Base-by-base conservation (phyloP, 2,888 invertebrate species). In the Iselma pallidipennis region DNA sequence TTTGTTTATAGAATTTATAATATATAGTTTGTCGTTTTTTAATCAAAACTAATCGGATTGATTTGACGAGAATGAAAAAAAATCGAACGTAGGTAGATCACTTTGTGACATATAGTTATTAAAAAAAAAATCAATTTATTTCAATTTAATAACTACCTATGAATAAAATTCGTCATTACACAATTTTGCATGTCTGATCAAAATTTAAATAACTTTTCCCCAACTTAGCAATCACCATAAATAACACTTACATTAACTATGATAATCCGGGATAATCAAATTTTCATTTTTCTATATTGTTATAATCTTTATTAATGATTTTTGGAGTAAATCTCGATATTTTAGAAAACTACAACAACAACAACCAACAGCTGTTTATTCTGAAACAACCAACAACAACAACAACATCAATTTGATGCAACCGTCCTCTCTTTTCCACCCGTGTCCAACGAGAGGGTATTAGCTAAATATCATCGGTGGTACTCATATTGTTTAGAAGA, bases 401-500 rank as follows among this genome's bases (percentile, higher is more conserved):
- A 33, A 33, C 33, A 33, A 33, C 33, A 33, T 2, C 33, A 33
- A 33, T 5, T 14, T 14, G n/a, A 33, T 16, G 12, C 12, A 29
- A 29, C 29, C 29, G 29, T 12, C n/a, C 12, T 29, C 29, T 29
- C 2, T 29, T 29, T 12, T 29, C 29, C 29, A 29, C 29, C 29
- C 29, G 29, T 29, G 12, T 12, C 29, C 37, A 37, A 37, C 37
- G 16, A 16, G 37, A n/a, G 26, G 37, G 37, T 37, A 37, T 37
- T 37, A 37, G 16, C 51, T 48, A 57, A 57, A 57, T 54, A 60
- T 63, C 56, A 54, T 50, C 52, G 54, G 12, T 37, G 57, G 55
- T 58, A 45, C 50, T 51, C 55, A 49, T 51, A 57, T 63, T 63
- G 60, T 59, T 63, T 57, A 52, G 60, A 54, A 55, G 54, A 54